Evolutionary conservation across 2,888 invertebrate species (phyloP), one percentile per base, ranked within the genome.

Genomic region (Cryptocheilus praepositus): DNA sequence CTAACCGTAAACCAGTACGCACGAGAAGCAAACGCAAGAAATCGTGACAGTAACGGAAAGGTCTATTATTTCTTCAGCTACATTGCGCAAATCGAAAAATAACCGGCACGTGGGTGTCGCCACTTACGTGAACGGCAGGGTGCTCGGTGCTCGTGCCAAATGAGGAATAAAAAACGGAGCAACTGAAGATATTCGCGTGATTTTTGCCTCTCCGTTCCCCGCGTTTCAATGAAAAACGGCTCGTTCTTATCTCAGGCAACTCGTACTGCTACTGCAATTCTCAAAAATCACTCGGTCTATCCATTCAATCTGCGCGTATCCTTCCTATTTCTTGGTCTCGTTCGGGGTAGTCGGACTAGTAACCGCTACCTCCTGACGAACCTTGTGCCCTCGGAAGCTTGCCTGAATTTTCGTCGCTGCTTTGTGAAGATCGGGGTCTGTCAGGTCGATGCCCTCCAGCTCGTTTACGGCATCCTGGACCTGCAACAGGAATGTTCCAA

Each of bases 341-440:
- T 67, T 69, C 54, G 45, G 65, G 53, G 13, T 22, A 25, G 36
- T 55, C 8, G 71, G 70, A 61, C 36, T 54, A 36, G 36, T 36
- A 45, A 46, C 66, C 22, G 71, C 60, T 49, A 86, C 88, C 64
- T 95, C 95, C 89, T 95, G 95, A 90, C 96, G 95, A 64, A 93
- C 94, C 91, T 95, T 95, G 90, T 96, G 96, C 70, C 96, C 96
- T 76, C 96, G 93, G 93, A 97, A 96, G 57, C 96, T 95, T 63
- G 96, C 96, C 88, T 97, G 96, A 76, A 97, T 97, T 90, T 96
- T 96, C 70, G 95, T 95, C 28, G 97, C 97, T 0, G 96, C 96
- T 88, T 95, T 95, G 89, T 95, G 94, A 83, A 96, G 90, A 80
- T 96, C 95, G 18, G 96, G 96, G 90, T 97, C 96, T 73, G 93